Evolutionary conservation across 2,888 invertebrate genomes (phyloP).

Genomic region (Coelopa pilipes): DNA sequence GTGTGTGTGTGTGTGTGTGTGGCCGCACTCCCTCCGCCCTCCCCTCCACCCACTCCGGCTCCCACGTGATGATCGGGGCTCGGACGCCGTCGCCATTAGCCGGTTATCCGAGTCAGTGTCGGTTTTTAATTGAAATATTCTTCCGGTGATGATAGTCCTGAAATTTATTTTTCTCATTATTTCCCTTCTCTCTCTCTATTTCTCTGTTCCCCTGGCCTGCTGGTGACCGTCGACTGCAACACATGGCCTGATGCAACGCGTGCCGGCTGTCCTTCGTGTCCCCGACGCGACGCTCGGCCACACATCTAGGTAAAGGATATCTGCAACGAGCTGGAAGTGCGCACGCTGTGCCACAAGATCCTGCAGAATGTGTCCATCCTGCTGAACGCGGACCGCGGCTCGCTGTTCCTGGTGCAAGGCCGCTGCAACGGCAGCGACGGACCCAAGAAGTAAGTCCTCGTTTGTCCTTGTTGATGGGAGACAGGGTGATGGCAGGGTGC

Average conservation of each 20-base stretch:
- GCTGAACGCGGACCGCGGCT: constrained; percentile 91
- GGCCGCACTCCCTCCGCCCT: too few relatives aligned
- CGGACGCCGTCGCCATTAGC: too few relatives aligned
- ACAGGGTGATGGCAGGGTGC: too few relatives aligned
- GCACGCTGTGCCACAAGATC: constrained; percentile 94
- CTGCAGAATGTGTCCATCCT: constrained; percentile 93
- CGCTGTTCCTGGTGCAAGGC: constrained; percentile 89
- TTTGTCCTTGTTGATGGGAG: too few relatives aligned
- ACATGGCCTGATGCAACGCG: background rate
- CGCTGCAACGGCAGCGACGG: constrained; percentile 67
- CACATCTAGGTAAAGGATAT: constrained; percentile 85
- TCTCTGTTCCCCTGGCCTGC: constrained; percentile 12
- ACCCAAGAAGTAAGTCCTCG: constrained; percentile 64
- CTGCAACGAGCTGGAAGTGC: constrained; percentile 93
- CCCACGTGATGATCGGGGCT: too few relatives aligned
- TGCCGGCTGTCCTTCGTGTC: background rate
- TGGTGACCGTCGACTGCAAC: constrained; percentile 27
- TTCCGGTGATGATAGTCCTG: constrained; percentile 27
- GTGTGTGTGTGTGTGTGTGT: too few relatives aligned
- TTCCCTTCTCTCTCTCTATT: constrained; percentile 8
- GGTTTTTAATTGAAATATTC: background rate
- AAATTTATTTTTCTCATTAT: constrained; percentile 36
- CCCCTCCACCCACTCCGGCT: too few relatives aligned
- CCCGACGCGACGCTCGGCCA: background rate
- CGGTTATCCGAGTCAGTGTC: background rate